Conservation (phyloP, 2,113 vertebrate species). For the Mormyrus iriodes region DNA sequence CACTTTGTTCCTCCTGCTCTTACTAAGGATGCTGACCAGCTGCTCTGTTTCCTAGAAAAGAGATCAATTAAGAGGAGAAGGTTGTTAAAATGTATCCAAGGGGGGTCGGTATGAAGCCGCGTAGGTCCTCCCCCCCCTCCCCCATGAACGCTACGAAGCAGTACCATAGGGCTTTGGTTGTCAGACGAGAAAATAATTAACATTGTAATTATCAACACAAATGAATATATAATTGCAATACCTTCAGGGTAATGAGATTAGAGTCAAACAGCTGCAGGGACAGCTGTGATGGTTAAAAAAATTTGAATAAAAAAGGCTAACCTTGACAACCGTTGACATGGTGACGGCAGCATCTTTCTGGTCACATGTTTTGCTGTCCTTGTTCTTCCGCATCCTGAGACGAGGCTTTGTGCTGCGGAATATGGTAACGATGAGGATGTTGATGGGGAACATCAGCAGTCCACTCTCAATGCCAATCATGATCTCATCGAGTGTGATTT, state of each 20-base stretch:
- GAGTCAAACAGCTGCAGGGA: neutral
- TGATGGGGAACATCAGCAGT: constrained; percentile 74
- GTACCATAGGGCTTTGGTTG: neutral
- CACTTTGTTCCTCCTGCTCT: constrained; percentile 53
- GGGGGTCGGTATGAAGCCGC: neutral
- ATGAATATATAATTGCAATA: neutral
- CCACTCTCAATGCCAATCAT: constrained; percentile 68
- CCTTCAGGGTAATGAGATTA: neutral
- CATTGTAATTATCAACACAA: neutral
- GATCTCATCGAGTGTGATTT: constrained; percentile 59
- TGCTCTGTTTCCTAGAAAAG: constrained; percentile 51
- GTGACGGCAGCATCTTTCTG: constrained; percentile 25
- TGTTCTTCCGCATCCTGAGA: constrained; percentile 31
- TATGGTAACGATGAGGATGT: constrained; percentile 72
- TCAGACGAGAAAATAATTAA: neutral
- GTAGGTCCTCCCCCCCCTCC: neutral
- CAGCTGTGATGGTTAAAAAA: neutral
- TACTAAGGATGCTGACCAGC: constrained; percentile 49
- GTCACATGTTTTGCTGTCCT: neutral
- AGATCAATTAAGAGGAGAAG: constrained; percentile 3
- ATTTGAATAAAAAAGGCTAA: constrained; percentile 17
- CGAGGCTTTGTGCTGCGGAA: constrained; percentile 66
- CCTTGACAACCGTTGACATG: constrained; percentile 53
- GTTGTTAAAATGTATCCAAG: neutral
- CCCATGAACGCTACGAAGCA: neutral